These are phyloP conservation scores for Abrostola triplasia DNA, from an alignment of 2,888 invertebrate species.

Conservation along the genomic window DNA sequence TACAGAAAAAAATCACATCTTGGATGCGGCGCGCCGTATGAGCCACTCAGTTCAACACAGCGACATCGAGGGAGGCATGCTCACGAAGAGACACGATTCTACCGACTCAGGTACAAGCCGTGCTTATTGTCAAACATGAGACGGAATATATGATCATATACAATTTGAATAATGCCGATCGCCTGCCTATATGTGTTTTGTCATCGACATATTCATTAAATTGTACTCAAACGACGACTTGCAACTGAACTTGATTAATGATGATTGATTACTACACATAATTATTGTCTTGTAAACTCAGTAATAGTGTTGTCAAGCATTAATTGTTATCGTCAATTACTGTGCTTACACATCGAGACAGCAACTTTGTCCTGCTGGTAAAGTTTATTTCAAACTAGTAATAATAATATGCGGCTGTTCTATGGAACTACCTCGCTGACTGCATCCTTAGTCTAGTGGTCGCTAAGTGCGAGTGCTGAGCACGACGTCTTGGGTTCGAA, in stretches of 20 bases:
- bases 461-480: no score
- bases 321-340: background rate
- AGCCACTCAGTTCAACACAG: slow-evolving; percentile 53
- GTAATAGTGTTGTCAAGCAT: background rate
- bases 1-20: slow-evolving; percentile 64
- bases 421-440: no score
- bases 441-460: no score
- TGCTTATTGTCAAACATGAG: slow-evolving; percentile 13
- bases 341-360: background rate
- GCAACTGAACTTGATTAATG: slow-evolving; percentile 48
- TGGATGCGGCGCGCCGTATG: slow-evolving; percentile 58
- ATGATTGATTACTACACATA: slow-evolving; percentile 21
- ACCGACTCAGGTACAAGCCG: slow-evolving; percentile 70
- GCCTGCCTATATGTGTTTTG: slow-evolving; percentile 32
- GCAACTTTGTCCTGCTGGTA: no score
- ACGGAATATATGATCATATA: no score
- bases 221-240: slow-evolving; percentile 11
- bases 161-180: slow-evolving; percentile 10
- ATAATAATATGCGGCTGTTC: background rate
- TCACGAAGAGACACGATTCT: slow-evolving; percentile 69
- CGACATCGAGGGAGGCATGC: slow-evolving; percentile 69
- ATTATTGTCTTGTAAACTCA: background rate
- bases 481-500: no score
- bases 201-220: slow-evolving; percentile 21
- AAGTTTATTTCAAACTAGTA: background rate